Evolutionary conservation across 2,797 vertebrate genomes (phyloP), one percentile per base, ranked within the genome.

Genomic region (Sylvilagus floridanus): DNA sequence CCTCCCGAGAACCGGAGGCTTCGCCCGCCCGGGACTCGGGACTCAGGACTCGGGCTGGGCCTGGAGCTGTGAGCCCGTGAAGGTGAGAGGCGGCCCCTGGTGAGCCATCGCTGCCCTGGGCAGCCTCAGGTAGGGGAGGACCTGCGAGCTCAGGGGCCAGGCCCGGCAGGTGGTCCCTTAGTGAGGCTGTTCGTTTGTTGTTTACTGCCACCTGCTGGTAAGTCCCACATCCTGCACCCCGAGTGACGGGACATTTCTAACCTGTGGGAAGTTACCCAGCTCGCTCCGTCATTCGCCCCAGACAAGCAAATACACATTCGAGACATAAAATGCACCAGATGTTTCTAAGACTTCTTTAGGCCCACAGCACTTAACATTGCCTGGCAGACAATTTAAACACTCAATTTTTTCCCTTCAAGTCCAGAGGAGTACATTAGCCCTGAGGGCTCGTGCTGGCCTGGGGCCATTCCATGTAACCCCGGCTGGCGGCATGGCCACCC

Each of bases 171-270:
- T 4, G 62, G 3, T 2, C 35, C 8, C 0, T 1, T 0, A 5
- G 47, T 0, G 9, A 24, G 0, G 37, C 35, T 66, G 7, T 95
- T 98, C 95, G 93, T 94, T 94, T 97, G 78, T 98, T 97, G 90
- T 95, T 84, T 71, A 94, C 72, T 97, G 97, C 98, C 98, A 98
- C 97, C 98, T 98, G 96, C 90, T 93, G 98, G 96, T 13, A 0
- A 1, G 1, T 19, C 2, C 0, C 11, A 24, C 52, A 2, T 19
- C 50, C 75, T 96, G 93, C 97, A 81, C 16, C 37, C 50, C 32
- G 4, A 68, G 22, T 16, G 50, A 79, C 2, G 8, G 57, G 13
- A 30, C 73, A 0, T 75, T 72, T 52, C 62, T 82, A 73, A 19
- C 35, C 22, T 13, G 1, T 2, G 1, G 21, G 71, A 52, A 35